These are phyloP conservation scores for Helarctos malayanus DNA, from an alignment of 2,797 vertebrate species.

Conservation along the genomic window DNA sequence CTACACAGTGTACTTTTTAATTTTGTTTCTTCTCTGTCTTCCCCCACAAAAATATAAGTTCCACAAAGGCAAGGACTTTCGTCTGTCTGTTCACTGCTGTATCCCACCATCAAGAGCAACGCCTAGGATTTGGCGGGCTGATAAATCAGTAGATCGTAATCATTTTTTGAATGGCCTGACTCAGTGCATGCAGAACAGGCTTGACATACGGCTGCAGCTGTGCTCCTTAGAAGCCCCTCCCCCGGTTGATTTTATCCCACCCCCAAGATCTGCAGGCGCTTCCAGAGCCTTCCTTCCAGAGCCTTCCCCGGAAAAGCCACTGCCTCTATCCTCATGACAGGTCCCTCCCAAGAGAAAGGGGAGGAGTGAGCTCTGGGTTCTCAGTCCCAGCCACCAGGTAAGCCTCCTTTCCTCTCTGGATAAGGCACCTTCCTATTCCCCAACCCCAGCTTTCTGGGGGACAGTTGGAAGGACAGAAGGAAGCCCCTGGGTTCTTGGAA, in stretches of 20 bases:
- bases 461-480: not conserved
- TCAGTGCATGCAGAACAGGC: not conserved
- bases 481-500: not conserved
- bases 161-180: not conserved
- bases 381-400: not conserved
- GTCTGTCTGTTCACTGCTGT: not conserved
- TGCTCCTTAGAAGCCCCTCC: not conserved
- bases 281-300: not conserved
- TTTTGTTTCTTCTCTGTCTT: not conserved
- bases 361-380: not conserved
- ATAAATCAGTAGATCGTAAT: not conserved
- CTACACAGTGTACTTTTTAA: not conserved
- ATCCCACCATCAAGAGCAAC: not conserved
- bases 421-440: rapidly evolving
- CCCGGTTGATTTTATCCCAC: not conserved
- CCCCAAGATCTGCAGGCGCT: not conserved
- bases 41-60: not conserved
- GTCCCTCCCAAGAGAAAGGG: not conserved
- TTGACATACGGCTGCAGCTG: rapidly evolving
- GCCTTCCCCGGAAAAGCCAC: not conserved
- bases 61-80: not conserved
- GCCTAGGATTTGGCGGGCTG: not conserved
- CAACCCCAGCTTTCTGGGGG: rapidly evolving
- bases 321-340: not conserved
- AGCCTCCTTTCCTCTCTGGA: too few species aligned